Percentiles rank a stretch among this genome's conserved stretches.
phyloP scores from a whole-genome alignment of 2,888 invertebrate species.

The Rhamnusium bicolor region DNA sequence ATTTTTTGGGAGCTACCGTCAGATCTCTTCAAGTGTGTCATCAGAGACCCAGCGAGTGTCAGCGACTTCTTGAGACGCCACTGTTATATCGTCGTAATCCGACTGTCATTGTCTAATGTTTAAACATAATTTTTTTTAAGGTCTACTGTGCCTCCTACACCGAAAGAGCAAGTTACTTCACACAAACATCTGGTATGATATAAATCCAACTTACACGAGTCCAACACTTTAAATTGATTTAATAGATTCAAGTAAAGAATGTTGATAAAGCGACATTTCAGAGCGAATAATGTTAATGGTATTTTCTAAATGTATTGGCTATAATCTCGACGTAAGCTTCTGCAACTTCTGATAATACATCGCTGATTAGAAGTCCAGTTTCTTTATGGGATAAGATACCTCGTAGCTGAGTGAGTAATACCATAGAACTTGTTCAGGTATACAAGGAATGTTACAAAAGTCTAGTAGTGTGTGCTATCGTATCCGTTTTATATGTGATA shows the following conservation, averaged over 20 bases:
- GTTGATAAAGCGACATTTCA: constrained; percentile 9
- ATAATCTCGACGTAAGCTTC: constrained; percentile 4
- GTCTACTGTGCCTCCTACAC: too few relatives aligned
- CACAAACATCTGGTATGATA: too few relatives aligned
- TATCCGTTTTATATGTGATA: constrained; percentile 6
- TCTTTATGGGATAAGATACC: constrained; percentile 27
- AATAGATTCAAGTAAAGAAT: background rate
- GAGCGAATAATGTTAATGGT: background rate
- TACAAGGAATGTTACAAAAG: constrained; percentile 24
- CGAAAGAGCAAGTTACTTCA: too few relatives aligned
- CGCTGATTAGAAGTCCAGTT: constrained; percentile 27
- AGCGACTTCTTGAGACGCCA: too few relatives aligned
- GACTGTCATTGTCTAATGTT: too few relatives aligned
- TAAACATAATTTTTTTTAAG: too few relatives aligned
- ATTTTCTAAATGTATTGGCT: background rate
- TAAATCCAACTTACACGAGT: background rate
- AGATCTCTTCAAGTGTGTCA: too few relatives aligned
- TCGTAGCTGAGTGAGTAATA: background rate
- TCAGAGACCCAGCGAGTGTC: too few relatives aligned
- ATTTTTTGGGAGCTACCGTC: too few relatives aligned
- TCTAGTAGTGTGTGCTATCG: constrained; percentile 5
- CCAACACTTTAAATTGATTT: background rate
- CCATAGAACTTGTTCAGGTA: background rate
- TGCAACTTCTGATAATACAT: constrained; percentile 26
- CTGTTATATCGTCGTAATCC: too few relatives aligned